A percentile compares a stretch with the other conserved stretches of the same genome.
These are phyloP conservation scores for Bombus pascuorum DNA, from an alignment of 1,140 invertebrate genomes.

Conservation along the genomic window DNA sequence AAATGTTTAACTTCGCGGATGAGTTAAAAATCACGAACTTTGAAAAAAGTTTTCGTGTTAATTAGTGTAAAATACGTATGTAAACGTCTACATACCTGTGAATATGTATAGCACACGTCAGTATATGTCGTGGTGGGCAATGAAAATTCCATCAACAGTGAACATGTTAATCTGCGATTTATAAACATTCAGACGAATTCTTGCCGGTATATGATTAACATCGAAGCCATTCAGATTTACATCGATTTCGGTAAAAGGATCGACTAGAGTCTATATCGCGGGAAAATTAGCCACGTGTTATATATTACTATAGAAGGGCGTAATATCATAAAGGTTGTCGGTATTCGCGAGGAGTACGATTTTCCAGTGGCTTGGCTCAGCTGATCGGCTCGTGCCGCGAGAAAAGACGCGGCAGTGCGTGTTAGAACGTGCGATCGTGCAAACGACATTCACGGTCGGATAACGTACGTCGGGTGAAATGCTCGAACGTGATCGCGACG, in stretches of 20 bases:
- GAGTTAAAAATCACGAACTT: not conserved
- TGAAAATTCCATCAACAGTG: not conserved
- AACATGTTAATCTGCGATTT: not conserved
- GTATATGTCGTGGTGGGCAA: not conserved
- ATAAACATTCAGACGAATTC: not conserved
- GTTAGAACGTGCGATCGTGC: slow-evolving; percentile 27
- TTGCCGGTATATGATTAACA: not conserved
- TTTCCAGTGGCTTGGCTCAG: slow-evolving; percentile 27
- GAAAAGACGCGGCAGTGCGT: slow-evolving; percentile 39
- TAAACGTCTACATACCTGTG: not conserved
- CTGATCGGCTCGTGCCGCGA: slow-evolving; percentile 40
- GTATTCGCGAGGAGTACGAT: slow-evolving; percentile 4
- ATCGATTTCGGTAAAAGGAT: too few relatives aligned
- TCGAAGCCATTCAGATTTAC: too few relatives aligned
- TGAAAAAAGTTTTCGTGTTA: not conserved
- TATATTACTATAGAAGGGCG: not conserved
- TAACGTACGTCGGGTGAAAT: slow-evolving; percentile 54
- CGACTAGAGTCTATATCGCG: too few relatives aligned
- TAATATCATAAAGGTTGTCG: not conserved
- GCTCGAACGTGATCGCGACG: slow-evolving; percentile 45
- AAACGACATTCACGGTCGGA: slow-evolving; percentile 46
- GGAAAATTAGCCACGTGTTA: too few relatives aligned
- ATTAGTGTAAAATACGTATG: not conserved
- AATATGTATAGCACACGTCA: not conserved
- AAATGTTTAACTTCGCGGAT: too few relatives aligned